These are phyloP conservation scores for Capitulum mitella DNA, from an alignment of 2,888 invertebrate species.

Conservation along the genomic window DNA sequence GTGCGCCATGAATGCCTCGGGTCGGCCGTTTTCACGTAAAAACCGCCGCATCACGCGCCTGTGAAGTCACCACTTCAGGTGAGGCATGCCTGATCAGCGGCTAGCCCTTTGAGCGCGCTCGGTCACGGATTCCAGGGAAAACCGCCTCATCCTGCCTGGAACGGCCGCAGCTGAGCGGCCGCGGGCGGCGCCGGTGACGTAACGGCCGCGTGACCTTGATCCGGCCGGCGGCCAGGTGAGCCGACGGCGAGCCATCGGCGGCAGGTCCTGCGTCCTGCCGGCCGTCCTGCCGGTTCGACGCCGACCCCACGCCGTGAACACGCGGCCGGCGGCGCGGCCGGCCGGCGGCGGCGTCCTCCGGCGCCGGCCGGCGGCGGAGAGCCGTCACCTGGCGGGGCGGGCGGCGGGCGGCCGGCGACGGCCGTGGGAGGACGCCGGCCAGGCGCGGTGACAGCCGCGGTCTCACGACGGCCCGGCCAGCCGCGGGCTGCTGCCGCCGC, in stretches of 20 bases:
- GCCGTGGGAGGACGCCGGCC: not conserved
- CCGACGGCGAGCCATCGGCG: not conserved
- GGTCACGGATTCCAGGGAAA: not conserved
- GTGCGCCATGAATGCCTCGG: not conserved
- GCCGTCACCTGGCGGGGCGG: no score
- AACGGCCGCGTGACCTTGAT: constrained; percentile 1
- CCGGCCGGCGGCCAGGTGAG: not conserved
- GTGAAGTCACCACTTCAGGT: not conserved
- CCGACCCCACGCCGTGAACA: not conserved
- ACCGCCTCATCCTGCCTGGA: not conserved
- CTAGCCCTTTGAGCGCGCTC: no score
- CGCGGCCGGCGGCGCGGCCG: not conserved
- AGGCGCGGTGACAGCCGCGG: no score
- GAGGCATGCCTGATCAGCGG: not conserved
- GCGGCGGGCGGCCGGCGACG: not conserved
- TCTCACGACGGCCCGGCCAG: no score
- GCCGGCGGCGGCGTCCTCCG: not conserved
- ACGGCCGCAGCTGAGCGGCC: not conserved
- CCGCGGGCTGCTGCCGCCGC: no score
- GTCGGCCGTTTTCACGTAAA: not conserved
- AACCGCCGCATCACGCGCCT: not conserved
- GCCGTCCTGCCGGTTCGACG: not conserved
- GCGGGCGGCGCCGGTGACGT: not conserved
- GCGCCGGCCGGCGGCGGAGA: not conserved
- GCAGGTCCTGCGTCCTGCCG: not conserved